Evolutionary conservation across 2,888 invertebrate species (phyloP), one percentile per base, ranked within the genome.

Genomic region (Tetramorium bicarinatum): DNA sequence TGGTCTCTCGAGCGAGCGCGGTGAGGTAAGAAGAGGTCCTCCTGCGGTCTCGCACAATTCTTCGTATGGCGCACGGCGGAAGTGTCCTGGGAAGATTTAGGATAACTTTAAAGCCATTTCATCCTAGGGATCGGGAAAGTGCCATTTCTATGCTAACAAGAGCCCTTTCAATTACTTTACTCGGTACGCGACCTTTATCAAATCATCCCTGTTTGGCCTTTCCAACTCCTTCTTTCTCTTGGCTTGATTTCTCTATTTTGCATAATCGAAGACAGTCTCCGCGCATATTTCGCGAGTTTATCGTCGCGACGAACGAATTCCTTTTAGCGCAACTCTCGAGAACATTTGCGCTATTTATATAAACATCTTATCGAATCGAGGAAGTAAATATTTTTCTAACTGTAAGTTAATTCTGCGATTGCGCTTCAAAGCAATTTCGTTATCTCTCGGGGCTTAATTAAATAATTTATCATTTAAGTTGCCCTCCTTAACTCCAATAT

Each of bases 121-220:
- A 87, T 85, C 83, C 82, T 29, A 79, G 75, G 84, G 84, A 90
- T 89, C 83, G 89, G 85, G 82, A 88, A 90, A 87, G 82, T 88
- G 81, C 87, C 87, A 85, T 89, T 89, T 88, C 90, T 90, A 89
- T 89, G 89, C 90, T 89, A 89, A 89, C 87, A 87, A 82, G 87
- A 87, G 85, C 82, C 81, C 81, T 89, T 86, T 88, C 90, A 83
- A 89, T 90, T 89, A 88, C 54, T 61, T 62, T 82, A 85, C 85
- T 88, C 84, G 82, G 82, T 86, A 86, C 72, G 62, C 83, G 87
- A 76, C 74, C 85, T 85, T 85, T 83, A 82, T 83, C 85, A 80
- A 67, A 66, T 76, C 47, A 85, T 88, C 84, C 87, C 83, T 84
- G 85, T 89, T 89, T 88, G 79, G 85, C 75, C 87, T 85, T 83